Conservation (phyloP, 2,888 invertebrate species). For the Synanthedon vespiformis region DNA sequence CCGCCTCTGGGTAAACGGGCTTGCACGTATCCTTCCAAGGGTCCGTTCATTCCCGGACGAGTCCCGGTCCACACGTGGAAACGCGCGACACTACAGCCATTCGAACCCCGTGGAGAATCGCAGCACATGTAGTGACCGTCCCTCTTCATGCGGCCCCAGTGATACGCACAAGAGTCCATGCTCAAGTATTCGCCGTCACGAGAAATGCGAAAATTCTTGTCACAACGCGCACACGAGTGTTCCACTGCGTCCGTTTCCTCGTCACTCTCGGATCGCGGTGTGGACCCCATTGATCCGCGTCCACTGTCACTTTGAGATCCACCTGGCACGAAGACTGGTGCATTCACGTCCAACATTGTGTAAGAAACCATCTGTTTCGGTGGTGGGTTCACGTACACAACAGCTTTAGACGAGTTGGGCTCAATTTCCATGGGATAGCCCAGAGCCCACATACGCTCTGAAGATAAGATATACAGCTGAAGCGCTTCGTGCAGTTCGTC, state of each 20-base stretch:
- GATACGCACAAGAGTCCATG: constrained; percentile 84
- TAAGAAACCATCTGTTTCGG: constrained; percentile 47
- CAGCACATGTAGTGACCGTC: constrained; percentile 76
- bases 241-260: constrained; percentile 70
- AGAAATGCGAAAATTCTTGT: constrained; percentile 77
- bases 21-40: constrained; percentile 75
- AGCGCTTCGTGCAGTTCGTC: constrained; percentile 69
- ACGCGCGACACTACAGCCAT: constrained; percentile 75
- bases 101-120: constrained; percentile 47
- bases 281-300: constrained; percentile 65
- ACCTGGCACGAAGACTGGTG: constrained; percentile 75
- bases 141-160: constrained; percentile 85
- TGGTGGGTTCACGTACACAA: constrained; percentile 72
- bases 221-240: constrained; percentile 80
- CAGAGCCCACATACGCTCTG: constrained; percentile 72
- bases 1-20: constrained; percentile 68
- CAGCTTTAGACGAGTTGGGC: constrained; percentile 70
- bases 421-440: constrained; percentile 80
- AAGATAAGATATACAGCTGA: constrained; percentile 72
- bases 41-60: constrained; percentile 78
- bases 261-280: constrained; percentile 68
- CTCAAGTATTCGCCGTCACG: constrained; percentile 78
- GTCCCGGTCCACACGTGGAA: constrained; percentile 85
- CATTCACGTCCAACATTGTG: constrained; percentile 73
- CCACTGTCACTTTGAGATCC: constrained; percentile 66